phyloP scores from a whole-genome alignment of 2,797 vertebrate genomes.

The Liparis tanakae region DNA sequence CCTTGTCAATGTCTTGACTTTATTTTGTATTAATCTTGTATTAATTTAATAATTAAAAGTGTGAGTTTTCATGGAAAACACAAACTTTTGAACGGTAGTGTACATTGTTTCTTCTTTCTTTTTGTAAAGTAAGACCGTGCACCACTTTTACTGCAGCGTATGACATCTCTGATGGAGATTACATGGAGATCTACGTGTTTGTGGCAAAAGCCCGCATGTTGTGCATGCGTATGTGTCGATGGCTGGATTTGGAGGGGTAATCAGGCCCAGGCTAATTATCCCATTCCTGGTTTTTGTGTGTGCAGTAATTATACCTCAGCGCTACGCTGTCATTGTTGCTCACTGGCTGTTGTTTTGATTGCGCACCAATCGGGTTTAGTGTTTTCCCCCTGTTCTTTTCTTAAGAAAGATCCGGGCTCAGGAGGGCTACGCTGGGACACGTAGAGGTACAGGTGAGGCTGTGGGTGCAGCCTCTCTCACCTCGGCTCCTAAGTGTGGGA shows the following conservation, averaged over 20 bases:
- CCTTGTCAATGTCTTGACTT: too few species aligned
- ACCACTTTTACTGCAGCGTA: constrained; percentile 5
- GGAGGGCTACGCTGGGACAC: constrained; percentile 78
- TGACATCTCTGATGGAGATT: constrained; percentile 5
- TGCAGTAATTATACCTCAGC: constrained; percentile 75
- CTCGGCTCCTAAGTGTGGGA: constrained; percentile 84
- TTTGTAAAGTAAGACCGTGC: neutral
- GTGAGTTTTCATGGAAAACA: too few species aligned
- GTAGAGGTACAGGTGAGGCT: constrained; percentile 81
- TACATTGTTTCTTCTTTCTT: neutral
- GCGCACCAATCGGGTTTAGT: constrained; percentile 64
- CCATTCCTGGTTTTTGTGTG: constrained; percentile 59
- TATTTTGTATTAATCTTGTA: too few species aligned
- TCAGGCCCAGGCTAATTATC: constrained; percentile 64
- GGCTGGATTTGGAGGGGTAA: constrained; percentile 20
- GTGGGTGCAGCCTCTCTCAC: constrained; percentile 80
- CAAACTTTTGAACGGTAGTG: too few species aligned
- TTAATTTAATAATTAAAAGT: too few species aligned
- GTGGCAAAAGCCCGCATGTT: constrained; percentile 3
- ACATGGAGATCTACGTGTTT: neutral
- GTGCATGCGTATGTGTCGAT: constrained; percentile 15
- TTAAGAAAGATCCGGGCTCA: constrained; percentile 73
- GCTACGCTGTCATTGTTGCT: constrained; percentile 60
- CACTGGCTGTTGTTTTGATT: constrained; percentile 73
- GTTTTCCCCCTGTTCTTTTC: constrained; percentile 69